A percentile compares a stretch with the other conserved stretches of the same genome.
Evolutionary conservation across 2,888 invertebrate genomes (phyloP).

Genomic region (Perithous albicinctus): DNA sequence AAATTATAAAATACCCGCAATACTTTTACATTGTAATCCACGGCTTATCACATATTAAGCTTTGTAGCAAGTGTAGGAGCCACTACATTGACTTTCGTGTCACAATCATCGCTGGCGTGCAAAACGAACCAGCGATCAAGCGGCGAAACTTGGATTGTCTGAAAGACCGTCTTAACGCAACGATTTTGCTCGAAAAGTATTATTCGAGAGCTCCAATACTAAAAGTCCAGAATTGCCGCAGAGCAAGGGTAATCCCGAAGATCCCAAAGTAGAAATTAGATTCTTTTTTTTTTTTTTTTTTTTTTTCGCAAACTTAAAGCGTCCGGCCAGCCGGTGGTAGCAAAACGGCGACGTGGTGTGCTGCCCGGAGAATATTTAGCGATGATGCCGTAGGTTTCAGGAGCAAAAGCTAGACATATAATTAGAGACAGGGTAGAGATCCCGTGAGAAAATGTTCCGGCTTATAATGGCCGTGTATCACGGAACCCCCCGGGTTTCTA

Average conservation of each 20-base stretch:
- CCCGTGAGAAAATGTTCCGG: conserved; percentile 82
- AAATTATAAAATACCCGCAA: too few relatives aligned
- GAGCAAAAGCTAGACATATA: conserved; percentile 83
- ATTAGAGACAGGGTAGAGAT: conserved; percentile 79
- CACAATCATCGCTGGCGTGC: not conserved
- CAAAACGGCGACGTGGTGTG: conserved; percentile 22
- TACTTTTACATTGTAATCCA: too few relatives aligned
- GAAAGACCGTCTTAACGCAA: conserved; percentile 47
- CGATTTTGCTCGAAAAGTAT: conserved; percentile 8
- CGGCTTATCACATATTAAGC: too few relatives aligned
- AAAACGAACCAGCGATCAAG: not conserved
- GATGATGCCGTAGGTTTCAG: conserved; percentile 82
- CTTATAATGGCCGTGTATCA: conserved; percentile 81
- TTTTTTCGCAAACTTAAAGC: conserved; percentile 55
- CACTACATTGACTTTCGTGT: not conserved
- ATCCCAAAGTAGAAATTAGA: conserved; percentile 76
- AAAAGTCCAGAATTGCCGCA: not conserved
- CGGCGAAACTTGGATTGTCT: not conserved
- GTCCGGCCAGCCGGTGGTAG: conserved; percentile 33
- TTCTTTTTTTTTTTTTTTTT: too few relatives aligned
- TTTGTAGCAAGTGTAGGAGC: too few relatives aligned
- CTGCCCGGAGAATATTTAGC: conserved; percentile 75
- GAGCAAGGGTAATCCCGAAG: not conserved
- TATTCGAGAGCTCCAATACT: conserved; percentile 24
- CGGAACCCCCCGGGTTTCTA: conserved; percentile 71